Conservation (phyloP, 2,113 vertebrate genomes). For the Hipposideros armiger region DNA sequence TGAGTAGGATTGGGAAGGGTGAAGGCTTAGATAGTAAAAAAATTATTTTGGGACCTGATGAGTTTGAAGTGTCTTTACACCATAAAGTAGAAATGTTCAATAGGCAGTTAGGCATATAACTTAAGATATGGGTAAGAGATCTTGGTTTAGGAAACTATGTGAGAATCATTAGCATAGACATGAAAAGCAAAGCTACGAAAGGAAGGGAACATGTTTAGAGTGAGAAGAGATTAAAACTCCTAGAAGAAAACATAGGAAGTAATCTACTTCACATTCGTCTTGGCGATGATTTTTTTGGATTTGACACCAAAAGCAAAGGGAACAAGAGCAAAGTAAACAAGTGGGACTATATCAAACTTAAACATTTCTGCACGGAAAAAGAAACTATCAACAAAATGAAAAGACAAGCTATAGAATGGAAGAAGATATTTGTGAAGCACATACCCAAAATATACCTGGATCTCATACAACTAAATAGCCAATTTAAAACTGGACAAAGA, state of each 20-base stretch:
- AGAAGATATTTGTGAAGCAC: not conserved
- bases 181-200: not conserved
- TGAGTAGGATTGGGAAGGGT: not conserved
- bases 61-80: not conserved
- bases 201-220: not conserved
- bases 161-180: not conserved
- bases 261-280: not conserved
- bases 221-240: not conserved
- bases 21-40: not conserved
- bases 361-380: not conserved
- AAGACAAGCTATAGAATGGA: not conserved
- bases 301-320: not conserved
- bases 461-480: not conserved
- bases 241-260: not conserved
- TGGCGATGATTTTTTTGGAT: not conserved
- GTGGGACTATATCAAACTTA: not conserved
- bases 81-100: not conserved
- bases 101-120: not conserved
- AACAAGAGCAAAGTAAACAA: not conserved
- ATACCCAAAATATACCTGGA: not conserved
- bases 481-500: not conserved
- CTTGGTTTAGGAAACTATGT: conserved; percentile 34
- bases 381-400: not conserved
- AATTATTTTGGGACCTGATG: not conserved
- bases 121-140: not conserved